Percentiles rank a stretch among this genome's conserved stretches.
Conservation (phyloP, 2,797 vertebrate genomes). For the Erpetoichthys calabaricus region DNA sequence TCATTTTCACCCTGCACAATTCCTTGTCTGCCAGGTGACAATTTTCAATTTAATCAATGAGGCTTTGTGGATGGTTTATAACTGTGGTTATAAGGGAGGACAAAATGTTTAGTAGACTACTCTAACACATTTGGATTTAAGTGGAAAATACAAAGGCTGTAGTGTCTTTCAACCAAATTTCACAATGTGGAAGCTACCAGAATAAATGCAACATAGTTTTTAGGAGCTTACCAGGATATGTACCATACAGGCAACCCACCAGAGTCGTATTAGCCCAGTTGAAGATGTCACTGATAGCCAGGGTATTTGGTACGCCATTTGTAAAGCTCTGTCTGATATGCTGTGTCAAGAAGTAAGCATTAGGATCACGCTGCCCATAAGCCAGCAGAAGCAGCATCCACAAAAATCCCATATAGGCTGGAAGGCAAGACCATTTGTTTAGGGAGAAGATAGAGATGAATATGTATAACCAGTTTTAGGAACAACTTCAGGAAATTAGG, state of each 20-base stretch:
- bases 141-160: too few species aligned
- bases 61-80: too few species aligned
- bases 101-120: too few species aligned
- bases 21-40: too few species aligned
- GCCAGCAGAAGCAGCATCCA: conserved; percentile 87
- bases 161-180: too few species aligned
- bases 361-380: conserved; percentile 83
- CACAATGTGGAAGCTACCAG: too few species aligned
- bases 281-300: conserved; percentile 71
- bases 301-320: conserved; percentile 48
- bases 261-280: conserved; percentile 74
- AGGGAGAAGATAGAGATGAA: conserved; percentile 12
- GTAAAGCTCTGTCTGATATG: conserved; percentile 80
- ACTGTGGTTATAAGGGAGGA: too few species aligned
- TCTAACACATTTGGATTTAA: too few species aligned
- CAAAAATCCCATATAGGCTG: conserved; percentile 79
- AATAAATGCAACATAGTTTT: neutral
- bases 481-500: conserved; percentile 10
- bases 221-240: conserved; percentile 52
- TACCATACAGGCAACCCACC: conserved; percentile 65
- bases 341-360: conserved; percentile 70
- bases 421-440: conserved; percentile 10
- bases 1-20: too few species aligned
- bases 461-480: conserved; percentile 8
- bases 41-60: too few species aligned